These are phyloP conservation scores for Etia nguti DNA, from an alignment of 2,113 vertebrate species.

Conservation along the genomic window DNA sequence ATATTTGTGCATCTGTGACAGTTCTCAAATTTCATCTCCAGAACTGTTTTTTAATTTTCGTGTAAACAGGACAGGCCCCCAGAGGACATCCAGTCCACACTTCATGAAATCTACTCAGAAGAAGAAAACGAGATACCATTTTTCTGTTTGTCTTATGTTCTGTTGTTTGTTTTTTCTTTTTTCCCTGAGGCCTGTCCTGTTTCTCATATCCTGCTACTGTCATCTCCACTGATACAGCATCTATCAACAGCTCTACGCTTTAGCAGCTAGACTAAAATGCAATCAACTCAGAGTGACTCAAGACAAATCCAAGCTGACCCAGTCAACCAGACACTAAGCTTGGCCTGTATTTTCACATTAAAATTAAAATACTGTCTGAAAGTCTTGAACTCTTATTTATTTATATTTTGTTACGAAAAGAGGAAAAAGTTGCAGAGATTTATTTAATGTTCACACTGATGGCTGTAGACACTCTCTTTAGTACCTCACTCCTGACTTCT, in stretches of 20 bases:
- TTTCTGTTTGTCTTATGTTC: neutral
- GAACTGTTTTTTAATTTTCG: constrained; percentile 3
- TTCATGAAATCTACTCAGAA: neutral
- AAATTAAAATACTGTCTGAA: neutral
- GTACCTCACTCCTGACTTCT: neutral
- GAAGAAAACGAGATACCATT: neutral
- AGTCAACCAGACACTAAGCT: neutral
- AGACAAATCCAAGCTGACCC: neutral
- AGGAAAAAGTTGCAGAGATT: neutral
- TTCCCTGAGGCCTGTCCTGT: neutral
- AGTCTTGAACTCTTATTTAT: rapidly evolving
- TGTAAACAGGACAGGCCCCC: constrained; percentile 35
- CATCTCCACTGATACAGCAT: neutral
- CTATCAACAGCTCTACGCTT: neutral
- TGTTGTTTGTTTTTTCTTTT: neutral
- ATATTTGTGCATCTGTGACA: neutral
- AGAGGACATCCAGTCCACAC: constrained; percentile 8
- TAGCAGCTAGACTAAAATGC: neutral
- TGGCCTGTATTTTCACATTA: neutral
- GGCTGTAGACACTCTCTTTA: neutral
- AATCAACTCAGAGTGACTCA: neutral
- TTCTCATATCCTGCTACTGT: constrained; percentile 1
- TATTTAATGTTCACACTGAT: neutral
- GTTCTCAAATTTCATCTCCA: neutral
- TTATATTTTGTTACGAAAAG: neutral